A percentile compares a stretch with the other conserved stretches of the same genome.
Conservation (phyloP, 2,888 invertebrate species). For the Hypolimnas misippus region DNA sequence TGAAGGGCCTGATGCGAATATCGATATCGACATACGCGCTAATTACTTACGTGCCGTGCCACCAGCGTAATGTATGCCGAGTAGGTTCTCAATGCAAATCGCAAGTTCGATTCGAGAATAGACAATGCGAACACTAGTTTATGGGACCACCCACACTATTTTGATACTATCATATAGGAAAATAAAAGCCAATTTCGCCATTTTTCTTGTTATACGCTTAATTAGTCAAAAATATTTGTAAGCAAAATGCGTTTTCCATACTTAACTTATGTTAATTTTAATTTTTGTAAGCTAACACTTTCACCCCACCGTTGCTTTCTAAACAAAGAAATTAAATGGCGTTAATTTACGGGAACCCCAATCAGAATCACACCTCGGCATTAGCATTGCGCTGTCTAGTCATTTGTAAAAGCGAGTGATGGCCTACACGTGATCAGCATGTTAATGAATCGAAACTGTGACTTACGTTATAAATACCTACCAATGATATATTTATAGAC, state of each 20-base stretch:
- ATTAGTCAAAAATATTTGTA: not conserved
- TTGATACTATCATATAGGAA: slow-evolving; percentile 50
- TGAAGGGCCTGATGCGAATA: slow-evolving; percentile 70
- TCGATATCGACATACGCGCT: slow-evolving; percentile 74
- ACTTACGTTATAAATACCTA: slow-evolving; percentile 49
- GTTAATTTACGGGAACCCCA: slow-evolving; percentile 38
- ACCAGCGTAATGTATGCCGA: slow-evolving; percentile 76
- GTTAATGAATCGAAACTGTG: slow-evolving; percentile 53
- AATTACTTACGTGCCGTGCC: slow-evolving; percentile 73
- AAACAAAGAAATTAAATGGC: slow-evolving; percentile 20
- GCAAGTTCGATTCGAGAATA: slow-evolving; percentile 82
- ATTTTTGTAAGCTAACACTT: not conserved
- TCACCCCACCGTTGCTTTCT: not conserved
- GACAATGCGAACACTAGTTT: slow-evolving; percentile 77
- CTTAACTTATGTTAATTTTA: not conserved
- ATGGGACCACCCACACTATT: slow-evolving; percentile 79
- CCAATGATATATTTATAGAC: slow-evolving; percentile 22
- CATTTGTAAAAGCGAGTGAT: slow-evolving; percentile 56
- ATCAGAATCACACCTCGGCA: slow-evolving; percentile 53
- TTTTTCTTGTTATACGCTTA: not conserved
- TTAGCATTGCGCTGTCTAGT: slow-evolving; percentile 53
- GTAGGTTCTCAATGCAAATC: slow-evolving; percentile 80
- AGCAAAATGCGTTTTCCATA: not conserved
- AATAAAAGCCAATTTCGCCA: slow-evolving; percentile 35
- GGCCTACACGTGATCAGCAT: slow-evolving; percentile 58